phyloP scores from a whole-genome alignment of 1,140 invertebrate species.

The Dufourea novaeangliae region DNA sequence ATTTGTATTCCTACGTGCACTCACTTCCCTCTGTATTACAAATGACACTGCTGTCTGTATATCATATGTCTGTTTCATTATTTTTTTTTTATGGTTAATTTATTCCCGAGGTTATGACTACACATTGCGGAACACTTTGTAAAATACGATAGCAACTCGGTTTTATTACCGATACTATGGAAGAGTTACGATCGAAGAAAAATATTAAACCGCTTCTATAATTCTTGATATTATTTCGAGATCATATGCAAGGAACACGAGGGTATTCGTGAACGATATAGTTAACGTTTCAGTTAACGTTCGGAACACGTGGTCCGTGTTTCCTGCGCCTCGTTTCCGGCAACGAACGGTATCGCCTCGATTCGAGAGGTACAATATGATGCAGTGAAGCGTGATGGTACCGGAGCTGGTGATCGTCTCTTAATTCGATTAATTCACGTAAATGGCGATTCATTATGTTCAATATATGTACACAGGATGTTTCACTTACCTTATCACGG shows the following conservation, averaged over 20 bases:
- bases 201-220: conserved; percentile 8
- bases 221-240: not conserved
- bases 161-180: not conserved
- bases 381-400: not conserved
- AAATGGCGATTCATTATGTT: conserved; percentile 2
- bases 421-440: conserved; percentile 5
- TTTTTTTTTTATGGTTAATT: too few relatives aligned
- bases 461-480: conserved; percentile 1
- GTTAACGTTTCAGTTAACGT: conserved; percentile 4
- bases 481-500: not conserved
- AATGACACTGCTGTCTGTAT: too few relatives aligned
- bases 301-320: conserved; percentile 1
- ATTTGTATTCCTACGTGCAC: too few relatives aligned
- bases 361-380: not conserved
- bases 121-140: not conserved
- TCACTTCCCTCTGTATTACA: too few relatives aligned
- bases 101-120: too few relatives aligned
- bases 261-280: not conserved
- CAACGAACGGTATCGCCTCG: conserved; percentile 3
- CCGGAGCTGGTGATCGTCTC: not conserved
- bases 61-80: too few relatives aligned
- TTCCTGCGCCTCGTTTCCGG: not conserved
- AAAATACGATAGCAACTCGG: conserved; percentile 4
- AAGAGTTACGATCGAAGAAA: conserved; percentile 25
- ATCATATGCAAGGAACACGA: not conserved